phyloP scores from a whole-genome alignment of 1,140 invertebrate species.

The Pseudomyrmex dendroicus region DNA sequence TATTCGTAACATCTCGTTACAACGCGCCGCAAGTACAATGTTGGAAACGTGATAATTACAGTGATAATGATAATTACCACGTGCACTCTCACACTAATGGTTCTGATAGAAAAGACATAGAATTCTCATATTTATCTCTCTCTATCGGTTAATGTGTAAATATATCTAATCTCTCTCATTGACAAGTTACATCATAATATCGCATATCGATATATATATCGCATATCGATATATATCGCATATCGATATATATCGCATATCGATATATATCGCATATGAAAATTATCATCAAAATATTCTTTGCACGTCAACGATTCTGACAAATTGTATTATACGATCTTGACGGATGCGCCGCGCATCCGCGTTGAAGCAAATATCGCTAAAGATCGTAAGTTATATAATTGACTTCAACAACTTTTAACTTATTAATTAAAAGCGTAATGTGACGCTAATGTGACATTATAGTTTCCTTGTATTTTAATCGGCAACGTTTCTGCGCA shows the following conservation, averaged over 20 bases:
- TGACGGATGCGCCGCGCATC: slow-evolving; percentile 52
- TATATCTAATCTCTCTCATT: neutral
- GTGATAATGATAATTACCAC: slow-evolving; percentile 64
- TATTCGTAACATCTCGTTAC: slow-evolving; percentile 61
- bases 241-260: too few relatives aligned
- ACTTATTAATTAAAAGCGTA: too few relatives aligned
- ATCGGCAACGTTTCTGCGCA: too few relatives aligned
- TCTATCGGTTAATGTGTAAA: too few relatives aligned
- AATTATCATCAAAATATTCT: neutral
- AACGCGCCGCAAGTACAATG: neutral
- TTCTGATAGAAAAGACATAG: slow-evolving; percentile 20
- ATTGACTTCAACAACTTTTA: too few relatives aligned
- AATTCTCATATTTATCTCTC: neutral
- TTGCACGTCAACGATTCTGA: neutral
- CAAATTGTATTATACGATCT: slow-evolving; percentile 62
- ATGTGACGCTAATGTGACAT: too few relatives aligned
- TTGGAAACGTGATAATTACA: slow-evolving; percentile 56
- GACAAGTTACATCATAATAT: too few relatives aligned
- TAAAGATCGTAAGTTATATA: slow-evolving; percentile 9
- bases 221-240: too few relatives aligned
- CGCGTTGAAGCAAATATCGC: slow-evolving; percentile 39
- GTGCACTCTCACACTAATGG: slow-evolving; percentile 8
- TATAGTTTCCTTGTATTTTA: too few relatives aligned
- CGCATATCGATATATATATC: too few relatives aligned
- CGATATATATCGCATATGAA: neutral